Conservation (phyloP, 1,140 invertebrate genomes). For the Caligus rogercresseyi region DNA sequence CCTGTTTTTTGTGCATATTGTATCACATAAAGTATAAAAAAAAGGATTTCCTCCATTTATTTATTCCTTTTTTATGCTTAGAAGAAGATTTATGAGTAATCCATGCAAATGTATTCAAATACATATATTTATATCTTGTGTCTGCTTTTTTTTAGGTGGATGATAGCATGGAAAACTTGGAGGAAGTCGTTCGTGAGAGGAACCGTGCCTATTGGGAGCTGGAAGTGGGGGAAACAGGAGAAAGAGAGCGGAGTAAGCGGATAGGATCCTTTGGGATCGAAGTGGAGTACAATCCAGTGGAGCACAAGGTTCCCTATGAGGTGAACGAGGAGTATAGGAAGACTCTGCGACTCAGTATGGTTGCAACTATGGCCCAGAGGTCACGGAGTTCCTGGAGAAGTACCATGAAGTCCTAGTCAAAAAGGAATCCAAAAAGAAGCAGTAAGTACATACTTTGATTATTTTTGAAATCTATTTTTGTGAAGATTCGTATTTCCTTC, state of each 20-base stretch:
- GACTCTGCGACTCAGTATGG: conserved; percentile 27
- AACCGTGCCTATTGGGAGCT: conserved; percentile 74
- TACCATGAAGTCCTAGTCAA: neutral
- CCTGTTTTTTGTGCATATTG: too few relatives aligned
- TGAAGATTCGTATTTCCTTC: too few relatives aligned
- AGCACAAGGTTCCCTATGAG: conserved; percentile 21
- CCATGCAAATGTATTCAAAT: too few relatives aligned
- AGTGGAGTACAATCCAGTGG: conserved; percentile 12
- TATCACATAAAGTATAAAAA: too few relatives aligned
- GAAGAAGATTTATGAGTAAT: too few relatives aligned
- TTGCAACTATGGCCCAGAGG: neutral
- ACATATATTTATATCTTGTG: too few relatives aligned
- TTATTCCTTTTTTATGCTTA: too few relatives aligned
- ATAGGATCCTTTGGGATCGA: conserved; percentile 26
- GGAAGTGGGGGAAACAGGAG: conserved; percentile 71
- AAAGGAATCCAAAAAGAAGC: neutral
- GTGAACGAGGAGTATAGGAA: conserved; percentile 26
- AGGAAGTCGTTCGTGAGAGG: conserved; percentile 72
- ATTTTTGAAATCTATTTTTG: too few relatives aligned
- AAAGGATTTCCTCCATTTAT: too few relatives aligned
- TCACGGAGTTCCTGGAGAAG: neutral
- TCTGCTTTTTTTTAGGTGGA: too few relatives aligned
- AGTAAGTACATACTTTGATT: too few relatives aligned
- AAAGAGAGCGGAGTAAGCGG: conserved; percentile 40
- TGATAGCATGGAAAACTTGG: conserved; percentile 87